A percentile compares a stretch with the other conserved stretches of the same genome.
Evolutionary conservation across 2,113 vertebrate genomes (phyloP).

Genomic region (Alectura lathami): DNA sequence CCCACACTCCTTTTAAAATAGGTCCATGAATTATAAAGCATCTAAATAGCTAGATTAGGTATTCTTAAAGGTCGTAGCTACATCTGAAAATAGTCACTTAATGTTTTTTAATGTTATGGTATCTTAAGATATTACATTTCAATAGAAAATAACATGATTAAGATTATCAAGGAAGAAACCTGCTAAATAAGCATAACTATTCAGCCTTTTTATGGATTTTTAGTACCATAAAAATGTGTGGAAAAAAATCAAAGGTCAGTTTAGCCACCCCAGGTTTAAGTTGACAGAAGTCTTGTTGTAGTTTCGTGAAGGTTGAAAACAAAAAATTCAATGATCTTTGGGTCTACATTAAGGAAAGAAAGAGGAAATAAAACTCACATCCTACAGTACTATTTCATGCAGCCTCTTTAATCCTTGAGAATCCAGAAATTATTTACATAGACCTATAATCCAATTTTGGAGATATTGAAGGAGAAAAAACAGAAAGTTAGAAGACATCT

Average conservation of each 20-base stretch:
- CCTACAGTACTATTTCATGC: neutral
- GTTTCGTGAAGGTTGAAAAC: neutral
- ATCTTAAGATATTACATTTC: conserved; percentile 14
- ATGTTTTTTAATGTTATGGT: conserved; percentile 23
- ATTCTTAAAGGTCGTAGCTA: conserved; percentile 69
- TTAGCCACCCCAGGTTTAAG: neutral
- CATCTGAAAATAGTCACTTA: conserved; percentile 50
- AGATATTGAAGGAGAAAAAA: neutral
- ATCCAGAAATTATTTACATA: neutral
- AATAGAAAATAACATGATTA: conserved; percentile 32
- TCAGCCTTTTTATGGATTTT: neutral
- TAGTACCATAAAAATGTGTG: neutral
- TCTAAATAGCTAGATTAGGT: conserved; percentile 57
- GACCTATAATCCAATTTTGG: neutral
- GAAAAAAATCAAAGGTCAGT: neutral
- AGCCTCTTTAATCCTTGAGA: neutral
- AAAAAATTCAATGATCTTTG: accelerated
- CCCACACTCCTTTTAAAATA: conserved; percentile 72
- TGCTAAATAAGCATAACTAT: neutral
- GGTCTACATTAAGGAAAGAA: neutral
- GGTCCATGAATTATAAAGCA: conserved; percentile 48
- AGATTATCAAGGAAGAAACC: neutral
- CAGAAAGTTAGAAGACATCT: neutral
- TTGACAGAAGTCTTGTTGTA: neutral
- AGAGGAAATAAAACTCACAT: accelerated